These are phyloP conservation scores for Epinotia brunnichana DNA, from an alignment of 2,888 invertebrate species.

Conservation along the genomic window DNA sequence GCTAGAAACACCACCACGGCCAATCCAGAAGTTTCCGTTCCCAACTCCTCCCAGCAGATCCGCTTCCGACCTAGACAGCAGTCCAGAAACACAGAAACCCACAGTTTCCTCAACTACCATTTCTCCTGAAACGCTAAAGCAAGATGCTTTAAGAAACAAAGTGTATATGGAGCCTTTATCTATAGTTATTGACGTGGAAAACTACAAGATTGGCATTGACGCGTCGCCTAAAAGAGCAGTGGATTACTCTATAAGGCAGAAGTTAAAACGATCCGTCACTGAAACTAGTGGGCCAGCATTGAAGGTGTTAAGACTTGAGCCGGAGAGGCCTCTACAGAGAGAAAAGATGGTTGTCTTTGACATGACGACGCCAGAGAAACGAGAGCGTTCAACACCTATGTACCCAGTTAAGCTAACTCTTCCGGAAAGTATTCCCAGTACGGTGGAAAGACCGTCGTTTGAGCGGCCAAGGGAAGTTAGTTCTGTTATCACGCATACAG, in stretches of 20 bases:
- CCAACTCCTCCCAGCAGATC: constrained; percentile 85
- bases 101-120: constrained; percentile 83
- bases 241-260: constrained; percentile 76
- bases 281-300: constrained; percentile 64
- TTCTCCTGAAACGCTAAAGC: constrained; percentile 72
- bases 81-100: constrained; percentile 78
- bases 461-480: constrained; percentile 50
- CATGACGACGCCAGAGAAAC: constrained; percentile 41
- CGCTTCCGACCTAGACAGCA: constrained; percentile 81
- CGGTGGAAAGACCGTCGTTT: constrained; percentile 53
- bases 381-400: constrained; percentile 52
- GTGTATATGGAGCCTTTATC: constrained; percentile 78
- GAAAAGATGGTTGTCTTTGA: constrained; percentile 32
- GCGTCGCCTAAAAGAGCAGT: constrained; percentile 79
- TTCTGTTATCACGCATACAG: constrained; percentile 78
- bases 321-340: constrained; percentile 52
- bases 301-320: constrained; percentile 64
- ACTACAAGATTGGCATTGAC: constrained; percentile 78
- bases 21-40: constrained; percentile 73
- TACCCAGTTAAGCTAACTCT: constrained; percentile 60
- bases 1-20: constrained; percentile 80
- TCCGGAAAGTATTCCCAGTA: constrained; percentile 69
- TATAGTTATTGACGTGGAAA: constrained; percentile 79
- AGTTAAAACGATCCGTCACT: constrained; percentile 69
- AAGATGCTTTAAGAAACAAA: constrained; percentile 66